Percentiles rank a stretch among this genome's conserved stretches.
These are phyloP conservation scores for Elgonia sp. DNA, from an alignment of 2,888 invertebrate species.

Conservation along the genomic window DNA sequence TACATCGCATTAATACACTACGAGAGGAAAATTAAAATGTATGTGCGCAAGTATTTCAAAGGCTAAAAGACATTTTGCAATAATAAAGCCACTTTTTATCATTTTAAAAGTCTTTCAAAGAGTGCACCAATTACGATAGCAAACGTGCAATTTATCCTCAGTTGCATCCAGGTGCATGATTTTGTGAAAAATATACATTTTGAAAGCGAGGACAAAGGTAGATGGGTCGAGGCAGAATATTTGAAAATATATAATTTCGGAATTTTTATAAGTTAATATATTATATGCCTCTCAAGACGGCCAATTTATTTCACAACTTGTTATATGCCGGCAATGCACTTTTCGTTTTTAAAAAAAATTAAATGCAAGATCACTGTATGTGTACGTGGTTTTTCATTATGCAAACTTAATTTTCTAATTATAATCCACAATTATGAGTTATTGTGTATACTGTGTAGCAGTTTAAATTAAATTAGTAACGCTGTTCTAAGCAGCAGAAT, in stretches of 20 bases:
- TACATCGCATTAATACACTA: not conserved
- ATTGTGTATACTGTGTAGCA: too few species aligned
- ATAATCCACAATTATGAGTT: not conserved
- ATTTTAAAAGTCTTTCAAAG: constrained; percentile 41
- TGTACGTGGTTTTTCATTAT: not conserved
- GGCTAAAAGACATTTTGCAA: constrained; percentile 25
- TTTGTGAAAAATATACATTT: constrained; percentile 18
- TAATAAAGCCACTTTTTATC: constrained; percentile 49
- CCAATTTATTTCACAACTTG: too few species aligned
- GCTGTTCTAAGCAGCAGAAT: too few species aligned
- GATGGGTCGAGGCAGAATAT: too few species aligned
- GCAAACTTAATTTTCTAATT: not conserved
- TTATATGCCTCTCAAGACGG: too few species aligned
- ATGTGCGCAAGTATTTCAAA: constrained; percentile 11
- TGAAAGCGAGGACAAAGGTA: constrained; percentile 5
- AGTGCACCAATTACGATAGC: constrained; percentile 50
- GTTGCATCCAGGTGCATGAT: constrained; percentile 12
- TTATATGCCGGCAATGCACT: too few species aligned
- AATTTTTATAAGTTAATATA: too few species aligned
- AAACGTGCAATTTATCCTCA: constrained; percentile 38
- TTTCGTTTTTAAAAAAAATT: too few species aligned
- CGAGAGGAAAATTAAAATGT: constrained; percentile 30
- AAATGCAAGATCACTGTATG: too few species aligned
- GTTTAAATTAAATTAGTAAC: too few species aligned
- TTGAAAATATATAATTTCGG: too few species aligned